Conservation (phyloP, 1,140 invertebrate species). For the Halictus rubicundus region DNA sequence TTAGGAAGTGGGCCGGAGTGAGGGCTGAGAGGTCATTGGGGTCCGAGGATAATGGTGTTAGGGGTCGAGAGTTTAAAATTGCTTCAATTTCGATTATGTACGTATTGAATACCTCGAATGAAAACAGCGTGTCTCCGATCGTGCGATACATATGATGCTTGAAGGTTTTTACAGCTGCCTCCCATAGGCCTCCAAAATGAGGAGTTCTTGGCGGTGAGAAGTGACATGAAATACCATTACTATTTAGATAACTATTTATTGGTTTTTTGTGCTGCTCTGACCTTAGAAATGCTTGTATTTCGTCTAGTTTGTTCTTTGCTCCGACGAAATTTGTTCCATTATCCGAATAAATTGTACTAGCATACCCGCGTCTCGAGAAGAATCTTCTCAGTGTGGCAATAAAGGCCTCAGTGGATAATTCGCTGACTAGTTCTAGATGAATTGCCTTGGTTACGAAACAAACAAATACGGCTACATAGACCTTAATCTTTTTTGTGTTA, state of each 20-base stretch:
- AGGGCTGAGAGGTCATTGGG: no score
- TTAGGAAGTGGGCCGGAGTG: no score
- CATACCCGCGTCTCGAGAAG: neutral
- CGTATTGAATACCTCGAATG: no score
- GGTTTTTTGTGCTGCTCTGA: no score
- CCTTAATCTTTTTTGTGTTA: neutral
- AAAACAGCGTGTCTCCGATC: neutral
- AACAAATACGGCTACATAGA: slow-evolving; percentile 4
- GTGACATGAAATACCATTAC: neutral
- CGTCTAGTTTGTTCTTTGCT: neutral
- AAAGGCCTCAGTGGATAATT: slow-evolving; percentile 3
- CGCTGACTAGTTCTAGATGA: slow-evolving; percentile 9
- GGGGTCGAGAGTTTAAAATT: no score
- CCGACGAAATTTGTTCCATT: slow-evolving; percentile 18
- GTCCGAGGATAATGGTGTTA: no score
- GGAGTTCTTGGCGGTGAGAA: neutral
- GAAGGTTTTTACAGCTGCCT: slow-evolving; percentile 32
- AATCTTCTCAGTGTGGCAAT: neutral
- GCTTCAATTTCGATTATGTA: no score
- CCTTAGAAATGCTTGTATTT: no score
- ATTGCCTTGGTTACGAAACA: slow-evolving; percentile 12
- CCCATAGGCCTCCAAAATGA: slow-evolving; percentile 45
- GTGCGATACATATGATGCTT: slow-evolving; percentile 9
- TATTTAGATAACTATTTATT: no score
- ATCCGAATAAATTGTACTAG: neutral